These are phyloP conservation scores for Cheilosia vulpina DNA, from an alignment of 2,888 invertebrate genomes.

Conservation along the genomic window DNA sequence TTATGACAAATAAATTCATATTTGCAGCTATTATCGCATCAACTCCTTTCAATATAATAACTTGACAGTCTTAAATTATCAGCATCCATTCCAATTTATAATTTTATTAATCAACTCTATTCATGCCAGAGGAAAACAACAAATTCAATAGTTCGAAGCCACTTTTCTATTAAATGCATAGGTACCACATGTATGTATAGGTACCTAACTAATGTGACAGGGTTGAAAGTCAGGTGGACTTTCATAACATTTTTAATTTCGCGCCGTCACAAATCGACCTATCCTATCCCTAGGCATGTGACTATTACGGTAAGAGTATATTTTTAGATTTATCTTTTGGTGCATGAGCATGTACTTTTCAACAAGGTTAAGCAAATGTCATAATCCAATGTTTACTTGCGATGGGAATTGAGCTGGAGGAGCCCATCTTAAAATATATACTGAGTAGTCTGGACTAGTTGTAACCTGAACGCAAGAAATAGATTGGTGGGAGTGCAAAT, in stretches of 20 bases:
- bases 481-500: too few relatives aligned
- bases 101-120: not conserved
- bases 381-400: not conserved
- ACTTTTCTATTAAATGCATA: too few relatives aligned
- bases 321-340: not conserved
- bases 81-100: not conserved
- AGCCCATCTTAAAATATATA: conserved; percentile 6
- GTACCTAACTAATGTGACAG: not conserved
- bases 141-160: conserved; percentile 8
- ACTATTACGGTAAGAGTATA: not conserved
- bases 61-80: not conserved
- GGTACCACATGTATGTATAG: not conserved
- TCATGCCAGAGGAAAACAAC: not conserved
- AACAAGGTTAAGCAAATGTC: conserved; percentile 44
- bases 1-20: not conserved
- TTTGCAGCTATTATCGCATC: not conserved
- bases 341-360: conserved; percentile 8
- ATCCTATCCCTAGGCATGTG: not conserved
- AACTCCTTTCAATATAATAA: not conserved
- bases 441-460: too few relatives aligned
- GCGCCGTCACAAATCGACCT: conserved; percentile 4
- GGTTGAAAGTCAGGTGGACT: conserved; percentile 3
- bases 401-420: not conserved
- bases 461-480: too few relatives aligned
- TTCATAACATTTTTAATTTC: conserved; percentile 21